A percentile compares a stretch with the other conserved stretches of the same genome.
phyloP scores from a whole-genome alignment of 2,888 invertebrate genomes.

The Meloe dianella region DNA sequence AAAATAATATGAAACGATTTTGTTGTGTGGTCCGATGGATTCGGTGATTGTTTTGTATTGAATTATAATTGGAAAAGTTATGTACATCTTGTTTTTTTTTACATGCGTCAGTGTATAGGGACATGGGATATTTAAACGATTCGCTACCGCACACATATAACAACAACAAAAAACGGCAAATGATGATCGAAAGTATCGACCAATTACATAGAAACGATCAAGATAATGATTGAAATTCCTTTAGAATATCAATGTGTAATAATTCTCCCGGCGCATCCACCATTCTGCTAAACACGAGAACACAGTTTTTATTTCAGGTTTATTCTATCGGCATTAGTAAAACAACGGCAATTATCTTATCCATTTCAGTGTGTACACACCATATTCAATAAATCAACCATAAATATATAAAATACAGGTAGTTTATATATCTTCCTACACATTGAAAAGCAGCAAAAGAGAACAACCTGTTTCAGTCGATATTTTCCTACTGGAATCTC shows the following conservation, averaged over 20 bases:
- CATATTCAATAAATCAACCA: conserved; percentile 2
- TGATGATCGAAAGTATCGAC: background rate
- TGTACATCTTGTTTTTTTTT: background rate
- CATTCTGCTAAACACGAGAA: background rate
- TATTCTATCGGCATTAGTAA: background rate
- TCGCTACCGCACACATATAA: no score
- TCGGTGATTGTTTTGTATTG: conserved; percentile 5
- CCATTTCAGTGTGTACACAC: background rate
- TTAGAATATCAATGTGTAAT: no score
- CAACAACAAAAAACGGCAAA: no score
- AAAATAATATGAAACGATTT: conserved; percentile 16
- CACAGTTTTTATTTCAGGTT: background rate
- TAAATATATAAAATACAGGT: background rate
- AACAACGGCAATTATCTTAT: background rate
- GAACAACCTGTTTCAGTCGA: conserved; percentile 38
- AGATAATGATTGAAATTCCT: no score
- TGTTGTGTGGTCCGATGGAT: conserved; percentile 13
- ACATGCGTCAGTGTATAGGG: background rate
- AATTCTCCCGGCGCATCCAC: background rate
- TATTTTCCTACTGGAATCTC: conserved; percentile 46
- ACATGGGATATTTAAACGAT: no score
- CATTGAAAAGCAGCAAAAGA: conserved; percentile 6
- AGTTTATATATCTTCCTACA: background rate
- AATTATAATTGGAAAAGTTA: conserved; percentile 5
- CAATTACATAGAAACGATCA: no score